Evolutionary conservation across 2,888 invertebrate genomes (phyloP).

Genomic region (Aporophyla nigra): DNA sequence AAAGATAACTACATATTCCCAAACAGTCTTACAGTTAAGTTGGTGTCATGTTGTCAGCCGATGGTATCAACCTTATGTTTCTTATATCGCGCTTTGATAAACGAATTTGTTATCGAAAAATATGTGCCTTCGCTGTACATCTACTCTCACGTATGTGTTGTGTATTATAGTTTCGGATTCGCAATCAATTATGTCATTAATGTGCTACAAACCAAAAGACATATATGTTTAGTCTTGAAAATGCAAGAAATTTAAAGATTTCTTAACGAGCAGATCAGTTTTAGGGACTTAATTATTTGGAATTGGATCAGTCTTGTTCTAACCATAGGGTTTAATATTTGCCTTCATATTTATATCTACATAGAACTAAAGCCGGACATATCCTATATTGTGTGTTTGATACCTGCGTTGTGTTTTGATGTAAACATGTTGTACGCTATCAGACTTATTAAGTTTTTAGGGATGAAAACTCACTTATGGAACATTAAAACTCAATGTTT

Average conservation of each 20-base stretch:
- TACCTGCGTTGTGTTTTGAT: conserved; percentile 9
- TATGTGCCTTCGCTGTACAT: background rate
- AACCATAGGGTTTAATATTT: background rate
- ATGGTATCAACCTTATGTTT: background rate
- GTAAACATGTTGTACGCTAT: conserved; percentile 25
- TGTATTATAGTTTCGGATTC: background rate
- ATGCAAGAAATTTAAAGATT: conserved; percentile 15
- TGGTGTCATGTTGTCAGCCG: background rate
- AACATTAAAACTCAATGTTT: conserved; percentile 1
- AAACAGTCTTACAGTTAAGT: conserved; percentile 5
- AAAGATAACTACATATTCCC: background rate
- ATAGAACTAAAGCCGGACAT: background rate
- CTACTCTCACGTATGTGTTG: background rate
- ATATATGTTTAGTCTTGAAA: conserved; percentile 10
- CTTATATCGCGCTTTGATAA: no score
- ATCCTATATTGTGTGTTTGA: background rate
- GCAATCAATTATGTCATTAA: background rate
- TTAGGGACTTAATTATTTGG: background rate
- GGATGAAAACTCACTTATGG: conserved; percentile 16
- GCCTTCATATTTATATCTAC: background rate
- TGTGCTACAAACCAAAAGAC: background rate
- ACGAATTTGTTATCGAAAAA: fast-evolving
- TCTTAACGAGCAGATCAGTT: background rate
- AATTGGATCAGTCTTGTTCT: conserved; percentile 9
- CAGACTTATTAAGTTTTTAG: conserved; percentile 16